phyloP scores from a whole-genome alignment of 2,888 invertebrate genomes.

The Clistopyga incitator region DNA sequence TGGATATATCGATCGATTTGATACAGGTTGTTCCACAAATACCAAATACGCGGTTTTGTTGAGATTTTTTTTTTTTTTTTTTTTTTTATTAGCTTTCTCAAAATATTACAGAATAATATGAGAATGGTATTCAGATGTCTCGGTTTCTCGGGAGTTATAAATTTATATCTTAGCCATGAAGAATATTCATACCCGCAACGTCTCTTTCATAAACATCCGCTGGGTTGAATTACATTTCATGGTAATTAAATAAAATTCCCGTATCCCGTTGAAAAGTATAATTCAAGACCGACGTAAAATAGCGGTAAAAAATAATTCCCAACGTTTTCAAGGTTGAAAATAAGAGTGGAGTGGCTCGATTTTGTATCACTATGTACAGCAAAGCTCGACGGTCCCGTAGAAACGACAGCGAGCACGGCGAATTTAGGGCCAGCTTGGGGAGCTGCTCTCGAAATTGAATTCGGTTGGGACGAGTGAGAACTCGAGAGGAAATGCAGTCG shows the following conservation, averaged over 20 bases:
- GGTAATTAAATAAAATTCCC: too few relatives aligned
- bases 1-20: slow-evolving; percentile 24
- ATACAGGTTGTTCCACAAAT: slow-evolving; percentile 42
- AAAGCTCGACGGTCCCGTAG: slow-evolving; percentile 37
- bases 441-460: slow-evolving; percentile 65
- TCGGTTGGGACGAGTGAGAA: slow-evolving; percentile 56
- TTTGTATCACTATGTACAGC: slow-evolving; percentile 53
- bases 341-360: slow-evolving; percentile 36
- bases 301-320: slow-evolving; percentile 1
- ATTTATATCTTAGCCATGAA: too few relatives aligned
- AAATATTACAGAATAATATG: not conserved
- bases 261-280: not conserved
- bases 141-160: too few relatives aligned
- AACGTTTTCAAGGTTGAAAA: slow-evolving; percentile 2
- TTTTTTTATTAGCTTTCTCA: too few relatives aligned
- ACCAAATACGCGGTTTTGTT: not conserved
- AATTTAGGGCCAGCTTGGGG: slow-evolving; percentile 61
- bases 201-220: too few relatives aligned
- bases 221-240: too few relatives aligned
- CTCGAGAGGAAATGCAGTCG: slow-evolving; percentile 43
- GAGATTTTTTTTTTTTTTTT: not conserved
- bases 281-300: not conserved
- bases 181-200: too few relatives aligned
- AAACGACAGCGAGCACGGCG: slow-evolving; percentile 48
- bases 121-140: too few relatives aligned